Evolutionary conservation across 2,888 invertebrate species (phyloP).

Genomic region (Eupithecia subumbrata): DNA sequence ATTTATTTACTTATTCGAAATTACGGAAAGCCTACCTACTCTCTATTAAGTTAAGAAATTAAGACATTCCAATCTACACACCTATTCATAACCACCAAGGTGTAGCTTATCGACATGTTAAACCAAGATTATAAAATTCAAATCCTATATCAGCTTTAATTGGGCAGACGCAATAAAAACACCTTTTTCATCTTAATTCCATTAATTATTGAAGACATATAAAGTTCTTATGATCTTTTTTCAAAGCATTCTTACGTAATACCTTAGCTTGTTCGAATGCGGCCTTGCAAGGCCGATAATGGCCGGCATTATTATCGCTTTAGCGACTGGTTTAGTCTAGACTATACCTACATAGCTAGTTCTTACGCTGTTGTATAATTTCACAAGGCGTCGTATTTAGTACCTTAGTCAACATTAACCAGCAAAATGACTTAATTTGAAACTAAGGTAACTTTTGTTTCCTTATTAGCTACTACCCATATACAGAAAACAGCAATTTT

Average conservation of each 20-base stretch:
- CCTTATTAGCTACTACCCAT: no score
- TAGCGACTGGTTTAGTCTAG: slow-evolving; percentile 27
- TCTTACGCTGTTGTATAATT: slow-evolving; percentile 1
- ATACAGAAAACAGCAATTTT: no score
- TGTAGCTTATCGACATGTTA: background rate
- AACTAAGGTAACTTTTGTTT: background rate
- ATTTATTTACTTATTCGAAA: no score
- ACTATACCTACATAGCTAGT: slow-evolving; percentile 10
- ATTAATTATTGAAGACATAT: slow-evolving; percentile 31
- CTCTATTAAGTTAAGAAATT: background rate
- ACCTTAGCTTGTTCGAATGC: slow-evolving; percentile 29
- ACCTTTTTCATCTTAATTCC: slow-evolving; percentile 32
- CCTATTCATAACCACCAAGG: background rate
- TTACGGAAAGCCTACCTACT: no score
- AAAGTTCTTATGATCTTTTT: slow-evolving; percentile 36
- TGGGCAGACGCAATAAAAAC: slow-evolving; percentile 30
- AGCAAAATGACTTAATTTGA: no score
- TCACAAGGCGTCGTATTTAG: background rate
- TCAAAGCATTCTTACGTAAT: slow-evolving; percentile 39
- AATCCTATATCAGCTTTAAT: slow-evolving; percentile 18
- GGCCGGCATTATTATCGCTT: slow-evolving; percentile 33
- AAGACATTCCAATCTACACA: background rate
- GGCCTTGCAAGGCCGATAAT: slow-evolving; percentile 48
- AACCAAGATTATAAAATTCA: slow-evolving; percentile 11
- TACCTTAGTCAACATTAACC: background rate